Conservation (phyloP, 1,140 invertebrate species). For the Cyclargus thomasi region DNA sequence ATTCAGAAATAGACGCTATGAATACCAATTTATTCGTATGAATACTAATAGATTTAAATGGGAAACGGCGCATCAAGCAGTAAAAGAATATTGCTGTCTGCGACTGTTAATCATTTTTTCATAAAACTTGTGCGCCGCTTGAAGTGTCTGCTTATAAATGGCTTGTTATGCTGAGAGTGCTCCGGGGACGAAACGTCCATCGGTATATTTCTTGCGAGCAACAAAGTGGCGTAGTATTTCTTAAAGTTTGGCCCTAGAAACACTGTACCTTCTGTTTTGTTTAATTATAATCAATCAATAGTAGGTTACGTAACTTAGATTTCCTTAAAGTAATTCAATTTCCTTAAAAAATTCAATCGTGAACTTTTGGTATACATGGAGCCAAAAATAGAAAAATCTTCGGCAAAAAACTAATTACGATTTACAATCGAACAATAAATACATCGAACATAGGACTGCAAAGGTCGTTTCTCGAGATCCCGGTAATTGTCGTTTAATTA, state of each 20-base stretch:
- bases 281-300: too few relatives aligned
- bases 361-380: too few relatives aligned
- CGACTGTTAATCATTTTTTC: neutral
- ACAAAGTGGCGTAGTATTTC: too few relatives aligned
- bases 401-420: slow-evolving; percentile 2
- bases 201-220: too few relatives aligned
- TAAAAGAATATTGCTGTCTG: neutral
- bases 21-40: slow-evolving; percentile 26
- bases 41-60: slow-evolving; percentile 24
- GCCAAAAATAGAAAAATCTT: neutral
- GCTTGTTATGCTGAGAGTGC: neutral
- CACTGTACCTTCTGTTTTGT: too few relatives aligned
- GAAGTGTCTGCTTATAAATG: slow-evolving; percentile 14
- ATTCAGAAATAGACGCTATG: slow-evolving; percentile 21
- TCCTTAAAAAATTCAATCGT: too few relatives aligned
- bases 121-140: slow-evolving; percentile 9
- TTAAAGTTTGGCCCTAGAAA: too few relatives aligned
- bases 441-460: slow-evolving; percentile 21
- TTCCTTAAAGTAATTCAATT: too few relatives aligned
- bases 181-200: too few relatives aligned
- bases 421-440: slow-evolving; percentile 17
- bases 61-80: slow-evolving; percentile 19
- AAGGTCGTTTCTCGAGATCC: slow-evolving; percentile 33
- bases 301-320: too few relatives aligned
- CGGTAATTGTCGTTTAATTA: slow-evolving; percentile 68